These are phyloP conservation scores for Idaea dimidiata DNA, from an alignment of 2,888 invertebrate genomes.

Conservation along the genomic window DNA sequence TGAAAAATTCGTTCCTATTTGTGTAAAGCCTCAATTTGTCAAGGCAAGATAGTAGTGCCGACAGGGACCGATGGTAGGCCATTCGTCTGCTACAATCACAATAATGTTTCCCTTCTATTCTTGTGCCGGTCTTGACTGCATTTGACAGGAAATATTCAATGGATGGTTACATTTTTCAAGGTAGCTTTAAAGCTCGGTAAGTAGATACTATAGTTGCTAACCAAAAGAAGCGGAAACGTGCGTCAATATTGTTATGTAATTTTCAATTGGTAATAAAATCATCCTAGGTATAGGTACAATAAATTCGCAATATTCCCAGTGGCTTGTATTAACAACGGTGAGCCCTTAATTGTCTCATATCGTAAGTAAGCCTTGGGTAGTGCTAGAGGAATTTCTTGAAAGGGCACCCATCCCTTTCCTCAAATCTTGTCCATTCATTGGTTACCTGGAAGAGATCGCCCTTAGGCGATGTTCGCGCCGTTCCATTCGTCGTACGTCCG, in stretches of 20 bases:
- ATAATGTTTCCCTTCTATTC: background rate
- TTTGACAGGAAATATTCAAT: slow-evolving; percentile 38
- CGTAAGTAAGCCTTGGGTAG: too few species aligned
- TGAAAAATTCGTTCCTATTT: slow-evolving; percentile 13
- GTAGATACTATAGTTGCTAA: background rate
- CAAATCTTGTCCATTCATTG: too few species aligned
- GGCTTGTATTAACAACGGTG: too few species aligned
- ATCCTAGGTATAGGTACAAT: too few species aligned
- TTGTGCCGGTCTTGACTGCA: slow-evolving; percentile 30
- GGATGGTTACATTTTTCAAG: slow-evolving; percentile 21
- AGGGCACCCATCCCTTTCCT: too few species aligned
- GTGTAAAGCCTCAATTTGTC: slow-evolving; percentile 34
- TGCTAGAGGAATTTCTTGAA: too few species aligned
- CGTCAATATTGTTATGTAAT: background rate
- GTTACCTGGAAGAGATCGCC: too few species aligned
- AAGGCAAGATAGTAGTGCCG: slow-evolving; percentile 20
- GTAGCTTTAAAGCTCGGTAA: background rate
- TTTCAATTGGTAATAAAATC: background rate
- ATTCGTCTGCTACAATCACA: slow-evolving; percentile 17
- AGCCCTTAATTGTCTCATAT: too few species aligned
- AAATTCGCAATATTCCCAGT: too few species aligned
- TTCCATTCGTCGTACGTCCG: too few species aligned
- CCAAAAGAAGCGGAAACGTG: background rate
- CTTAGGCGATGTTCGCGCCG: too few species aligned
- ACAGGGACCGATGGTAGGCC: background rate